phyloP scores from a whole-genome alignment of 2,113 vertebrate genomes.

The Marmota monax region DNA sequence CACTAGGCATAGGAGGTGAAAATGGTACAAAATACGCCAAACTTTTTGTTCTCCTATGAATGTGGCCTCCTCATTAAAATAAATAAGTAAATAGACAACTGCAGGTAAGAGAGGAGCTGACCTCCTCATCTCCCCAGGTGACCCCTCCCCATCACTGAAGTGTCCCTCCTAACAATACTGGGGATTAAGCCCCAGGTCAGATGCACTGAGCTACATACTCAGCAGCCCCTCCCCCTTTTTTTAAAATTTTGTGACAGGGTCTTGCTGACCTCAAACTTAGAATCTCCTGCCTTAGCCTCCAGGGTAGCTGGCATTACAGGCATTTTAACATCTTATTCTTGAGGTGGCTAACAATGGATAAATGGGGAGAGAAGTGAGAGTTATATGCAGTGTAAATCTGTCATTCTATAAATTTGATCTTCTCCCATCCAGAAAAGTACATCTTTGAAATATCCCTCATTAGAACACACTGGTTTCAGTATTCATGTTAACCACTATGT shows the following conservation, averaged over 20 bases:
- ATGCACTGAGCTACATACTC: too few species aligned
- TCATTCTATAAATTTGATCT: not conserved
- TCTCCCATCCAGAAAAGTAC: not conserved
- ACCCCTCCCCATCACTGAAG: too few species aligned
- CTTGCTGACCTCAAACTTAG: too few species aligned
- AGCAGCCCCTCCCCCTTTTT: too few species aligned
- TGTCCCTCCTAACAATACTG: too few species aligned
- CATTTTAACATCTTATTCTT: not conserved
- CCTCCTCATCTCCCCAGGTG: too few species aligned
- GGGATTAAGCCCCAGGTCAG: too few species aligned
- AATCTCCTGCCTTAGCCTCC: too few species aligned
- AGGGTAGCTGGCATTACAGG: too few species aligned
- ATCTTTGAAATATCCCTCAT: not conserved
- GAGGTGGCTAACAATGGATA: not conserved
- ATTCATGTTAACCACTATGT: not conserved
- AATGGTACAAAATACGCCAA: not conserved
- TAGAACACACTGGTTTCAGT: not conserved
- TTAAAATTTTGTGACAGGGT: too few species aligned
- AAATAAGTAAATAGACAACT: not conserved
- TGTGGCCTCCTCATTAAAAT: not conserved
- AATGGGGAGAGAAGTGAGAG: rapidly evolving
- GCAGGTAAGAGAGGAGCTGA: not conserved
- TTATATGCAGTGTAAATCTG: too few species aligned
- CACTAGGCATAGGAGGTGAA: not conserved
- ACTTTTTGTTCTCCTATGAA: not conserved